phyloP scores from a whole-genome alignment of 2,113 vertebrate genomes.

The Stegastes partitus region DNA sequence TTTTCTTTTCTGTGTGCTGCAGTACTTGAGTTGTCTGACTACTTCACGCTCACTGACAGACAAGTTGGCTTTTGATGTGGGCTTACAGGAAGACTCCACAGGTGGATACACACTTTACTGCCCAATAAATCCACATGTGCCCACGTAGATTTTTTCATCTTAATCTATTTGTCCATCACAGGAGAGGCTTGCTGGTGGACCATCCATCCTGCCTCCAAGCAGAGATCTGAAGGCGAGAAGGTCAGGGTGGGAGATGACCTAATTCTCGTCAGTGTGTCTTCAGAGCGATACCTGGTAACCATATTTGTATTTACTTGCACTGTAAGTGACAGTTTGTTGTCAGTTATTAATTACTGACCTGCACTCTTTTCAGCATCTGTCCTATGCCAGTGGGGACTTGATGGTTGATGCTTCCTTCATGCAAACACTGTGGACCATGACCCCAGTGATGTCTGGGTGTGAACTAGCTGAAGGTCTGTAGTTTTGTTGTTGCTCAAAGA shows the following conservation, averaged over 20 bases:
- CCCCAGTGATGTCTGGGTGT: conserved; percentile 92
- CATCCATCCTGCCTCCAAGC: conserved; percentile 94
- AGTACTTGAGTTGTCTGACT: conserved; percentile 94
- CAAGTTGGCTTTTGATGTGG: conserved; percentile 94
- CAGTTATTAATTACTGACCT: background rate
- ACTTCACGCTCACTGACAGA: conserved; percentile 94
- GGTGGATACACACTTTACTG: conserved; percentile 73
- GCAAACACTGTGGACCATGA: conserved; percentile 97
- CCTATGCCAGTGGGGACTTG: conserved; percentile 92
- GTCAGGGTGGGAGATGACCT: conserved; percentile 94
- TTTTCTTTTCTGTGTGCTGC: conserved; percentile 34
- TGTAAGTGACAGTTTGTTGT: background rate
- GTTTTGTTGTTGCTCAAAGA: background rate
- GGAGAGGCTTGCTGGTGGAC: conserved; percentile 97
- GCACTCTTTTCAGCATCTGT: conserved; percentile 86
- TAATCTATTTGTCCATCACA: conserved; percentile 50
- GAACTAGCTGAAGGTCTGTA: conserved; percentile 89
- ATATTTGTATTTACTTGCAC: background rate
- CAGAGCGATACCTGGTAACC: conserved; percentile 93
- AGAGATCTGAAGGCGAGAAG: conserved; percentile 95
- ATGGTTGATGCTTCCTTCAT: conserved; percentile 95
- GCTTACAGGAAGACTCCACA: conserved; percentile 92
- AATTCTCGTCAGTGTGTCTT: conserved; percentile 94
- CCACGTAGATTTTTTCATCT: background rate
- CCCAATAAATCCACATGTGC: fast-evolving